Evolutionary conservation across 1,140 invertebrate genomes (phyloP), one percentile per base, ranked within the genome.

Genomic region (Sesamia nonagrioides): DNA sequence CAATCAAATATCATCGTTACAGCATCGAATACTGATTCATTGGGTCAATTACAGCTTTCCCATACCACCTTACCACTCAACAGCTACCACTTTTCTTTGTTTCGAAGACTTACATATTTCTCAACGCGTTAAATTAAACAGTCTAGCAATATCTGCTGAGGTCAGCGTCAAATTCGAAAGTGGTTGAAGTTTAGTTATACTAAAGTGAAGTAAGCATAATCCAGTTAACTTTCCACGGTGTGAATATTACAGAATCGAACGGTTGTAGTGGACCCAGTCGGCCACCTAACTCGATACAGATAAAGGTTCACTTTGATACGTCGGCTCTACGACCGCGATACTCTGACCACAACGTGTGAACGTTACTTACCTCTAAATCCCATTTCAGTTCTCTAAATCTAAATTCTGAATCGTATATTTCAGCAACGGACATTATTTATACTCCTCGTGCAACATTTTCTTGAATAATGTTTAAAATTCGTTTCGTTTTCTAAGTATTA

Each of bases 391-490:
- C 66, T 45, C 66, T 9, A 52, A 63, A 80, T 45, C 66, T 9
- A 52, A 63, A 80, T 63, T 76, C 54, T 80, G 60, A 77, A 75
- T 42, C 74, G 74, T 77, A 77, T 72, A 77, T 80, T 80, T 75
- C 77, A 66, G 69, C 56, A 61, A 72, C 54, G 73, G 56, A 77
- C 73, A 63, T 63, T 60, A 42, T 75, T 71, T 77, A 73, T 73
- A 56, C 79, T 74, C 73, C 48, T 58, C n/a, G 8, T 56, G 17
- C 50, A 72, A 48, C 33, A 72, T 37, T 54, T 56, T 21, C 37
- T 5, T 48, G 63, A 69, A 69, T 33, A 69, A 69, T 69, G 42
- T 50, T 69, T n/a, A 27, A 74, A 74, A 74, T 45, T 74, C 37
- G 54, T 60, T 73, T 72, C 69, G 50, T 72, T 40, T 37, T 72